Conservation (phyloP, 2,888 invertebrate species). For the Cotesia congregata region DNA sequence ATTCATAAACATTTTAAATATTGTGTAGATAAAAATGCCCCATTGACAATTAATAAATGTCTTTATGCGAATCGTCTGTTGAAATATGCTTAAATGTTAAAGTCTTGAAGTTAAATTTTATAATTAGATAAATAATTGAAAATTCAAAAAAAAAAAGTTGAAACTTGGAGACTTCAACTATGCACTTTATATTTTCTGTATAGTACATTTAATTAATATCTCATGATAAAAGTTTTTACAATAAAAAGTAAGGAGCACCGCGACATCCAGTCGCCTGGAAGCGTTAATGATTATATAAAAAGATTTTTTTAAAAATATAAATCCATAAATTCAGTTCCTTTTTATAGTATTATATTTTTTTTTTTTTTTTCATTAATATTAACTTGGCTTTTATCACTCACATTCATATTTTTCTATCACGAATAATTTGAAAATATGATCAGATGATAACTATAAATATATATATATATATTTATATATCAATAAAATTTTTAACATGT, state of each 20-base stretch:
- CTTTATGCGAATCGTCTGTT: conserved; percentile 31
- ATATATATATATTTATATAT: not conserved
- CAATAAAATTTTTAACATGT: not conserved
- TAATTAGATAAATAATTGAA: not conserved
- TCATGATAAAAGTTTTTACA: conserved; percentile 13
- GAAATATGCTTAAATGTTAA: conserved; percentile 25
- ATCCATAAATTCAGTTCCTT: conserved; percentile 40
- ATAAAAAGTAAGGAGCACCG: conserved; percentile 47
- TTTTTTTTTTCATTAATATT: not conserved
- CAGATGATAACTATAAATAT: not conserved
- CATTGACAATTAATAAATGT: conserved; percentile 4
- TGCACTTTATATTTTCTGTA: conserved; percentile 19
- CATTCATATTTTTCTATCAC: conserved; percentile 10
- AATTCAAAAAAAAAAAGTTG: not conserved
- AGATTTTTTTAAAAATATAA: conserved; percentile 10
- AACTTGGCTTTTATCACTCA: not conserved
- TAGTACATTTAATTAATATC: conserved; percentile 13
- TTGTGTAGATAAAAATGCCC: not conserved
- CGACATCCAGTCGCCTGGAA: conserved; percentile 44
- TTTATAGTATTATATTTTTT: not conserved
- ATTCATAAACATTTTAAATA: not conserved
- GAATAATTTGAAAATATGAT: conserved; percentile 5
- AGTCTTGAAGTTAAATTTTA: not conserved
- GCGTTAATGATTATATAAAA: conserved; percentile 36
- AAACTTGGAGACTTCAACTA: conserved; percentile 4